A percentile compares a stretch with the other conserved stretches of the same genome.
Conservation (phyloP, 2,113 vertebrate species). For the Malurus elegans region DNA sequence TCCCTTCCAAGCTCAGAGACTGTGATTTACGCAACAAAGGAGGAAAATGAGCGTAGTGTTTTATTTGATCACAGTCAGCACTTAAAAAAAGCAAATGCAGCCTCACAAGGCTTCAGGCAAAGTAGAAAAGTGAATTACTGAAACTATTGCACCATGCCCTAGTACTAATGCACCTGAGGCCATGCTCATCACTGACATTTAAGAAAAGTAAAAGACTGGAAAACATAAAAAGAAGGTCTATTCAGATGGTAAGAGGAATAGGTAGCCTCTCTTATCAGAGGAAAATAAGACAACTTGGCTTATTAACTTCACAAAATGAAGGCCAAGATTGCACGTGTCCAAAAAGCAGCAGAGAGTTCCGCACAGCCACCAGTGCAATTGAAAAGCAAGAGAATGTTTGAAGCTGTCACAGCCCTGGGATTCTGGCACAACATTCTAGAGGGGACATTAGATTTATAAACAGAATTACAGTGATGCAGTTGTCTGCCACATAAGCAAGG, state of each 20-base stretch:
- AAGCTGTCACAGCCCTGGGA: background rate
- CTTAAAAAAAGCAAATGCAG: background rate
- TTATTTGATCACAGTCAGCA: background rate
- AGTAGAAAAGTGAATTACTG: background rate
- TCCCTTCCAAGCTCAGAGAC: background rate
- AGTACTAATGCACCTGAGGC: background rate
- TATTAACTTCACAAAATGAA: background rate
- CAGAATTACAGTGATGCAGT: background rate
- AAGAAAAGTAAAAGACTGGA: background rate
- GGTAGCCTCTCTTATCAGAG: background rate
- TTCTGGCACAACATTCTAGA: background rate
- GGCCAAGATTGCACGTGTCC: background rate
- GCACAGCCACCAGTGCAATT: rapidly evolving
- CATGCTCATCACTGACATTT: background rate
- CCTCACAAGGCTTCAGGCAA: background rate
- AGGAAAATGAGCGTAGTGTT: background rate
- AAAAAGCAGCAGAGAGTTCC: background rate
- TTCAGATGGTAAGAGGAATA: background rate
- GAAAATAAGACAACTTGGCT: background rate
- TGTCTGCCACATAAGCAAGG: background rate
- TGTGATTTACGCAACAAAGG: background rate
- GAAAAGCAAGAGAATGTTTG: background rate
- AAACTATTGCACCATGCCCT: background rate
- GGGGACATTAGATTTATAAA: background rate
- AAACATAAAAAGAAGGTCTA: background rate